Conservation (phyloP, 2,888 invertebrate genomes). For the Linnaemya vulpina region DNA sequence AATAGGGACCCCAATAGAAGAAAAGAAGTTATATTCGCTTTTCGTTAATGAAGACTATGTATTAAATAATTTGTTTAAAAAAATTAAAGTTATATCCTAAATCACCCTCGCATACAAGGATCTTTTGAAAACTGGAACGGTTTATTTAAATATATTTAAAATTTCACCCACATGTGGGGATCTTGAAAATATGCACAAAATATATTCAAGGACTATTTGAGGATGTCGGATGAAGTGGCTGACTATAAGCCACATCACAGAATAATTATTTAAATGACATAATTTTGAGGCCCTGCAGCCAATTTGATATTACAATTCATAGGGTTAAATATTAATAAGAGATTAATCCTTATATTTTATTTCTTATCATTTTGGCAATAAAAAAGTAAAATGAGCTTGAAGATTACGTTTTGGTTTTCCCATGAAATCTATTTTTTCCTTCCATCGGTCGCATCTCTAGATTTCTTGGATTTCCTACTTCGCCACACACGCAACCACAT, state of each 20-base stretch:
- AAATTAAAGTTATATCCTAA: background rate
- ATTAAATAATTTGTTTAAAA: too few relatives aligned
- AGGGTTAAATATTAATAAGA: background rate
- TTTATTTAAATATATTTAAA: too few relatives aligned
- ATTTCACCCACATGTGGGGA: background rate
- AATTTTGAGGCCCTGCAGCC: conserved; percentile 30
- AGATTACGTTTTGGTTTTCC: too few relatives aligned
- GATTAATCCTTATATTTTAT: background rate
- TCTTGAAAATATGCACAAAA: background rate
- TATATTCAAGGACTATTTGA: background rate
- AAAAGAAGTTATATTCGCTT: too few relatives aligned
- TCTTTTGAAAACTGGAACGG: background rate
- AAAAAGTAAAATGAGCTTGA: too few relatives aligned
- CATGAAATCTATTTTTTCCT: too few relatives aligned
- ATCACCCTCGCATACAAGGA: background rate
- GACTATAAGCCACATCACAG: conserved; percentile 34
- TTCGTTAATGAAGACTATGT: too few relatives aligned
- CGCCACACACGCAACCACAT: too few relatives aligned
- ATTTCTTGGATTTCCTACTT: too few relatives aligned
- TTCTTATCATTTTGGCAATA: background rate
- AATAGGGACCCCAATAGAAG: too few relatives aligned
- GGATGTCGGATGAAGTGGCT: conserved; percentile 36
- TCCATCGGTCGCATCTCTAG: too few relatives aligned
- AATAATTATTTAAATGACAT: conserved; percentile 48
- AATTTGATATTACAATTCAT: background rate